Base-by-base conservation (phyloP, 2,888 invertebrate species). In the Urechis unicinctus region DNA sequence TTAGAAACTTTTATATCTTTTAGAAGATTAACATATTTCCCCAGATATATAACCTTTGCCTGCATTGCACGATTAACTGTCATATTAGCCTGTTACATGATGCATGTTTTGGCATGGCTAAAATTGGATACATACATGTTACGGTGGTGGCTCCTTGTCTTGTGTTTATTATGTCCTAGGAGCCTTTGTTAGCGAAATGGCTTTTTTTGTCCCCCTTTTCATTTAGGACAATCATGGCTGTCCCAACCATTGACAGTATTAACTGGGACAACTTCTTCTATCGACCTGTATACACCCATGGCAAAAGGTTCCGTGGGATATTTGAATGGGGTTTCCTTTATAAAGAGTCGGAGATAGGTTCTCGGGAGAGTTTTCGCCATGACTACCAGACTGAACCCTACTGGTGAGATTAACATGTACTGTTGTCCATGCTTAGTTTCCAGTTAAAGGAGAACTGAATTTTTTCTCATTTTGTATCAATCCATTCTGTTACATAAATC, bases 271-370 rank as follows among this genome's bases (percentile, higher is more conserved):
- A 87, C 1, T 95, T 95, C 75, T 91, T 91, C 67, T 96, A 96
- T 78, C 85, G 90, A 17, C 89, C 95, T 0, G 95, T 96, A 0
- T 97, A 97, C 75, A 87, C 87, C 63, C 89, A 89, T 5, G 65
- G 67, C 3, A 85, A 85, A 53, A 88, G 91, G 72, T 94, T 88
- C 75, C 82, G 95, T 60, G 97, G 97, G 3, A 96, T 97, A 61
- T 97, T 97, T 78, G 97, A 97, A 81, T 97, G 97, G 97, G 97
- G 97, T 6, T 94, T 97, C 88, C 81, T 96, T 31, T 97, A 97
- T 79, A 97, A 97, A 79, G 97, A 97, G 78, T 94, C 91, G 67
- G 91, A 92, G 74, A 86, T 97, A 1, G 55, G 58, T 17, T 28
- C 36, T 21, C 36, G 48, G 47, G 61, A 55, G 36, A 46, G 57